phyloP scores from a whole-genome alignment of 2,888 invertebrate genomes.

The Liodrosophila aerea region DNA sequence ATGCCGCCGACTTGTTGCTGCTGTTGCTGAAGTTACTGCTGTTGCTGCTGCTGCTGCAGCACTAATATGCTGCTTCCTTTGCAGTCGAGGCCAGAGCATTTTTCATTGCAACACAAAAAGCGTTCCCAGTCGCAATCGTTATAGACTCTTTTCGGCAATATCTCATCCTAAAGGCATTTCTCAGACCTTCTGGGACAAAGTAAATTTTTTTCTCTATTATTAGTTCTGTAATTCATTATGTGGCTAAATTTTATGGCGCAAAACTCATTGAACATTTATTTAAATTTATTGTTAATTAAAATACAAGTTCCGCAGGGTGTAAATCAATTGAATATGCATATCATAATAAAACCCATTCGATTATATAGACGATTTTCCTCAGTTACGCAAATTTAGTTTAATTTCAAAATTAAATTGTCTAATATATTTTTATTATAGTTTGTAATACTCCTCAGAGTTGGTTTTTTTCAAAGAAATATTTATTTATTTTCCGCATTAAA shows the following conservation, averaged over 20 bases:
- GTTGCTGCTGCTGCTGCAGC: constrained; percentile 2
- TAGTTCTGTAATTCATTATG: constrained; percentile 9
- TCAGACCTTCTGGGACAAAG: constrained; percentile 23
- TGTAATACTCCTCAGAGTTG: too few relatives aligned
- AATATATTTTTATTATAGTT: too few relatives aligned
- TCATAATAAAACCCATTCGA: not conserved
- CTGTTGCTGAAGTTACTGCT: constrained; percentile 1
- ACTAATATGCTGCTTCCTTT: constrained; percentile 66
- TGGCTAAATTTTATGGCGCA: constrained; percentile 39
- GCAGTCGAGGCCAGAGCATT: constrained; percentile 26
- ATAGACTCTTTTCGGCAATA: constrained; percentile 40
- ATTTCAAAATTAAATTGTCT: too few relatives aligned
- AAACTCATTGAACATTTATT: constrained; percentile 64
- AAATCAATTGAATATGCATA: constrained; percentile 30
- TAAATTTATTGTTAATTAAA: constrained; percentile 36
- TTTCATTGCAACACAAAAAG: constrained; percentile 29
- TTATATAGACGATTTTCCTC: too few relatives aligned
- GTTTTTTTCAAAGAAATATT: too few relatives aligned
- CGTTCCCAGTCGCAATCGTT: constrained; percentile 51
- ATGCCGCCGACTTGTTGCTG: constrained; percentile 58
- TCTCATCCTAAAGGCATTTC: constrained; percentile 29
- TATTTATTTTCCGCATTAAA: too few relatives aligned
- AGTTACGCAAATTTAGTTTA: too few relatives aligned
- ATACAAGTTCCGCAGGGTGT: constrained; percentile 13
- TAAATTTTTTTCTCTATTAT: constrained; percentile 32